phyloP scores from a whole-genome alignment of 2,888 invertebrate genomes.

The Coleophora deauratella region DNA sequence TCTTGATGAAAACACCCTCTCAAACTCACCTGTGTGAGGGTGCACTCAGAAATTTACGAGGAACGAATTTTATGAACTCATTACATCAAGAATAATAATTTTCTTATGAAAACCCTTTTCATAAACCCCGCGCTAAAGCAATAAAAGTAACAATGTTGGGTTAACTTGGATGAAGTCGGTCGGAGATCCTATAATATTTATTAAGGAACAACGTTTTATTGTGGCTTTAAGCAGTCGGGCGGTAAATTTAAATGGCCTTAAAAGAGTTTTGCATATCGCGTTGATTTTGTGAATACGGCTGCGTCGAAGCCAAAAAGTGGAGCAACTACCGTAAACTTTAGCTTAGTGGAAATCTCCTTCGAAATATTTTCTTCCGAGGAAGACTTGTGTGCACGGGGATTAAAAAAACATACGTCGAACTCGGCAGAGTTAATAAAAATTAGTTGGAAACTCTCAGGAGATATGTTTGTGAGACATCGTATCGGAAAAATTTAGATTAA shows the following conservation, averaged over 20 bases:
- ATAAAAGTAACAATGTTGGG: constrained; percentile 11
- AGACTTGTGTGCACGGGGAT: constrained; percentile 21
- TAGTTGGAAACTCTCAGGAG: constrained; percentile 29
- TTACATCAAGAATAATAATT: constrained; percentile 5
- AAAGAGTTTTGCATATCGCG: constrained; percentile 34
- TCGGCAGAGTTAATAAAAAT: constrained; percentile 38
- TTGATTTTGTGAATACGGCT: constrained; percentile 37
- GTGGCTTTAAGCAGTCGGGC: constrained; percentile 25
- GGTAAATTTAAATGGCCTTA: constrained; percentile 35
- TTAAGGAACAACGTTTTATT: constrained; percentile 18
- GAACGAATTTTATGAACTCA: constrained; percentile 7
- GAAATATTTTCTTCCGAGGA: constrained; percentile 45
- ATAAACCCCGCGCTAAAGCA: constrained; percentile 6
- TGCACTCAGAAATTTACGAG: not conserved
- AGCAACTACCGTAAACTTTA: constrained; percentile 58
- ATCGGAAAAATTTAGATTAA: constrained; percentile 12
- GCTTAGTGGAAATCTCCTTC: constrained; percentile 48
- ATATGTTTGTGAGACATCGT: constrained; percentile 25
- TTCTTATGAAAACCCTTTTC: constrained; percentile 10
- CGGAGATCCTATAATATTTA: constrained; percentile 12
- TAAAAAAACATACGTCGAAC: constrained; percentile 21
- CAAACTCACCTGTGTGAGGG: too few relatives aligned
- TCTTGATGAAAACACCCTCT: too few relatives aligned
- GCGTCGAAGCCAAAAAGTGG: constrained; percentile 44
- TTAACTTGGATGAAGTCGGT: constrained; percentile 6